Conservation (phyloP, 92 coral and sea anemone genomes). For the Parazoanthus atlanticus region DNA sequence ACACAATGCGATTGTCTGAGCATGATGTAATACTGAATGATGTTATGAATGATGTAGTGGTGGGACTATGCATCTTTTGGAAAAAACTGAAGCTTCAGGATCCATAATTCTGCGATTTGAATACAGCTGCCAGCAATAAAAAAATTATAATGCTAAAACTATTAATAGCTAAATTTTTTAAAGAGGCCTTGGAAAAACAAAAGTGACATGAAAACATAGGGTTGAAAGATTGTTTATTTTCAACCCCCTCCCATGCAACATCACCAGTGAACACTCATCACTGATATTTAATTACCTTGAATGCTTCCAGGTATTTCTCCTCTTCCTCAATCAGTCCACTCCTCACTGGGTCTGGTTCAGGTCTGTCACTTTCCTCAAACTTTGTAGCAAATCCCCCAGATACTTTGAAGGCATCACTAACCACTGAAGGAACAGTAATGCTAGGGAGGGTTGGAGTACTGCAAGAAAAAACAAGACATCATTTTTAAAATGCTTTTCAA, state of each 20-base stretch:
- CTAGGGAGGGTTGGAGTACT: constrained; percentile 89
- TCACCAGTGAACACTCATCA: neutral
- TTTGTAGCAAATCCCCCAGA: constrained; percentile 79
- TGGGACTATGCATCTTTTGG: too few species aligned
- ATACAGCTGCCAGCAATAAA: too few species aligned
- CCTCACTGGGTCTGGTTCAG: constrained; percentile 51
- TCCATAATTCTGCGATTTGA: too few species aligned
- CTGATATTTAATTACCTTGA: constrained; percentile 72
- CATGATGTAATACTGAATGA: too few species aligned
- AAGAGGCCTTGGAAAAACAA: too few species aligned
- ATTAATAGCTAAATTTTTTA: too few species aligned
- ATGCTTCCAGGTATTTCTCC: constrained; percentile 81
- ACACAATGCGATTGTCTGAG: too few species aligned
- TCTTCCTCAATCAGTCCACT: constrained; percentile 82
- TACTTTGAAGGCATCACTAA: constrained; percentile 86
- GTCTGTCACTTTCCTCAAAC: constrained; percentile 68
- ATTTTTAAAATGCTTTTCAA: neutral
- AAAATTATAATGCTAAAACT: too few species aligned
- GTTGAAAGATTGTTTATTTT: too few species aligned
- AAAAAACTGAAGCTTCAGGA: too few species aligned
- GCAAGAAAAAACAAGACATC: neutral
- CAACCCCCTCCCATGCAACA: neutral
- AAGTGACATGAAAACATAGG: too few species aligned
- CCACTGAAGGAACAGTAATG: constrained; percentile 85
- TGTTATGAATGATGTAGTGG: too few species aligned